Base-by-base conservation (phyloP, 2,797 vertebrate species). In the Lagodon rhomboides region DNA sequence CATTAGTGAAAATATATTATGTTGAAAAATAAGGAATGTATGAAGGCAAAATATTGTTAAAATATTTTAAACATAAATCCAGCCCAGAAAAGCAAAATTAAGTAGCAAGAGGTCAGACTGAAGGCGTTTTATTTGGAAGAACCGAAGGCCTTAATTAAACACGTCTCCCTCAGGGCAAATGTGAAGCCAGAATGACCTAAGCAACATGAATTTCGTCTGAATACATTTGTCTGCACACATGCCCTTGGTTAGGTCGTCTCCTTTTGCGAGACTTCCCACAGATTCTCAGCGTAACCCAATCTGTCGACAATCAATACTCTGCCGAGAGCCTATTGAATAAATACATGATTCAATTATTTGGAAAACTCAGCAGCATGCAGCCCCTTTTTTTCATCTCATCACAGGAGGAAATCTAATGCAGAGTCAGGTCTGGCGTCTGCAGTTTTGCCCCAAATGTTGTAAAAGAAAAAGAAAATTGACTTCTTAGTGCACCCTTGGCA, bases 261-360 rank as follows among this genome's bases (percentile, higher is more conserved):
- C 83, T 87, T 73, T 76, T 74, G 73, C 11, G 53, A 89, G 88
- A 88, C 81, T 91, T 91, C 85, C 91, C 90, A 87, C 89, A 93
- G 85, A 92, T 91, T 87, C 85, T 51, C 70, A 66, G 71, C 54
- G 87, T 90, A 92, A 93, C 92, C 90, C 91, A 90, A 92, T 93
- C 91, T 93, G 93, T 91, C 75, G 65, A 86, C 91, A 94, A 94
- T 94, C 92, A 93, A 92, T 92, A 92, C 56, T 44, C 78, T 82
- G 87, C 90, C 85, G 79, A 72, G 75, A 93, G 93, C 90, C 88
- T 82, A 85, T 76, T 91, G 91, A 90, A 93, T 93, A 92, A 91
- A 95, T 94, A 89, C 90, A 95, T 94, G 86, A 95, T 93, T 93
- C 88, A 90, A 84, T 92, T 89, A 90, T 90, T 91, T 85, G 76